Evolutionary conservation across 2,888 invertebrate genomes (phyloP), one percentile per base, ranked within the genome.

Genomic region (Nowickia ferox): DNA sequence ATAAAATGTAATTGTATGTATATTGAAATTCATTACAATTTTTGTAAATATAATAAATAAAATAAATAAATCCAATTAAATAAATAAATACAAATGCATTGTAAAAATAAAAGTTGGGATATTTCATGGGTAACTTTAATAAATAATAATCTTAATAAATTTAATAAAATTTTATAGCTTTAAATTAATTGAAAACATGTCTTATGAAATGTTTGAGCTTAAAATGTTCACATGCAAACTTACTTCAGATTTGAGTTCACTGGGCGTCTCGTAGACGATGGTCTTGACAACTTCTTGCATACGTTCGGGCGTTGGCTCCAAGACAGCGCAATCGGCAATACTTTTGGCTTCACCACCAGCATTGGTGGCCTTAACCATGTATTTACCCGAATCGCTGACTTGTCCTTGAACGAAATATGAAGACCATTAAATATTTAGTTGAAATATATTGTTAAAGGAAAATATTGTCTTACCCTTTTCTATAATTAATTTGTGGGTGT

Each of bases 291-390:
- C 94, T 92, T 95, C 95, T 17, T 95, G 94, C 94, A 95, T 94
- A 15, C 95, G 94, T 87, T 95, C 95, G 0, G 95, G 95, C 8
- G 95, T 95, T 71, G 95, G 95, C 89, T 96, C 96, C 87, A 95
- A 94, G 48, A 97, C 96, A 80, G 95, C 95, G 88, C 97, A 95
- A 90, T 96, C 96, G 10, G 96, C 96, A 87, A 96, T 96, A 92
- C 96, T 96, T 91, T 96, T 95, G n/a, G 96, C 96, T 93, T 96
- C 96, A n/a, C 96, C 96, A 19, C 96, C 96, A 71, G 95, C 94
- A 90, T 97, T 97, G 0, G 94, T 94, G 11, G 96, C 96, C 87
- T 94, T 94, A 15, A 96, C 96, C 94, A 95, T 96, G 89, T 96
- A 96, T 89, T 96, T 95, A 69, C 97, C 97, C 78, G 95, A 95